Conservation (phyloP, 2,888 invertebrate species). For the Blera fallax region DNA sequence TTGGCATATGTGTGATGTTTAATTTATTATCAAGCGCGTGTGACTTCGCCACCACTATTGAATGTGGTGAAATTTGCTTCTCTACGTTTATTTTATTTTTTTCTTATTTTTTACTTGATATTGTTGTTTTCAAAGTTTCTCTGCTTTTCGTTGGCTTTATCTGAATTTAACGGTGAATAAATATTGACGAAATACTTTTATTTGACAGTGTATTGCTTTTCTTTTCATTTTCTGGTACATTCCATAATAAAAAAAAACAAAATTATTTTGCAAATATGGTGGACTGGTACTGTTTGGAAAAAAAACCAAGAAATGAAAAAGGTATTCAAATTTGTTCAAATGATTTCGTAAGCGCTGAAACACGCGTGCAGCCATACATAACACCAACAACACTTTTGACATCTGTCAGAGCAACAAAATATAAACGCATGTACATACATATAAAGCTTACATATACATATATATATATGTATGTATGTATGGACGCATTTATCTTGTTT, state of each 20-base stretch:
- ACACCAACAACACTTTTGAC: neutral
- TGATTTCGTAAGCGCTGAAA: neutral
- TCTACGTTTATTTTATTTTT: neutral
- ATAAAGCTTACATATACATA: neutral
- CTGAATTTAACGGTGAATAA: neutral
- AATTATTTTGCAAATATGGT: neutral
- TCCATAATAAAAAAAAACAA: neutral
- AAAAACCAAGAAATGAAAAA: neutral
- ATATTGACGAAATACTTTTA: slow-evolving; percentile 13
- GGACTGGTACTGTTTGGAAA: neutral
- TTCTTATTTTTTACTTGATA: neutral
- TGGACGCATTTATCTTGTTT: neutral
- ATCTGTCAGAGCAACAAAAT: neutral
- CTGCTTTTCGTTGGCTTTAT: slow-evolving; percentile 18
- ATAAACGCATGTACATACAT: neutral
- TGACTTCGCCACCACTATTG: slow-evolving; percentile 6
- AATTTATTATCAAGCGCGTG: slow-evolving; percentile 48
- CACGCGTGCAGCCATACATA: neutral
- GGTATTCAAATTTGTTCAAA: neutral
- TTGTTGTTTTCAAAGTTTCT: slow-evolving; percentile 38
- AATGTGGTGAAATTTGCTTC: slow-evolving; percentile 47
- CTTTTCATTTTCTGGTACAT: neutral
- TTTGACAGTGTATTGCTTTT: neutral
- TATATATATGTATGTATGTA: neutral
- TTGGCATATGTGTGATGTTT: slow-evolving; percentile 33